Conservation (phyloP, 2,888 invertebrate species). For the Spisula solida region DNA sequence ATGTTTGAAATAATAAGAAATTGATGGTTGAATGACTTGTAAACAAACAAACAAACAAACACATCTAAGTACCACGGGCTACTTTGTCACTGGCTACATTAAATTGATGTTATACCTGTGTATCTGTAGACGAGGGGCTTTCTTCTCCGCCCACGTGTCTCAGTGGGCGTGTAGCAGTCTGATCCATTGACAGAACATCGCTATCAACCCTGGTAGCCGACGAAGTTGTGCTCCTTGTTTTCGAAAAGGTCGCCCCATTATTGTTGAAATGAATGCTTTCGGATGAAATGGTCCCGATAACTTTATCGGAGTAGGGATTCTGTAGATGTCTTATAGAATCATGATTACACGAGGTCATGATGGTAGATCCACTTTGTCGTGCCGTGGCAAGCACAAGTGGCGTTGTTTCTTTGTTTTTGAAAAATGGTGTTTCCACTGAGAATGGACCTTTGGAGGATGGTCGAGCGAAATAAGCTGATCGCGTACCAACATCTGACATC, state of each 20-base stretch:
- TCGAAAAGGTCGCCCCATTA: background rate
- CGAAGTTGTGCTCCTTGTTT: background rate
- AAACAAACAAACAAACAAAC: too few relatives aligned
- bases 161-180: slow-evolving; percentile 24
- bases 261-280: slow-evolving; percentile 1
- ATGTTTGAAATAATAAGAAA: too few relatives aligned
- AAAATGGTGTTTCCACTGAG: slow-evolving; percentile 50
- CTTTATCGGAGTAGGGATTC: slow-evolving; percentile 36
- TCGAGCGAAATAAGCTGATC: background rate
- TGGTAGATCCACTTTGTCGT: slow-evolving; percentile 53
- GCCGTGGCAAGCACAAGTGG: slow-evolving; percentile 65
- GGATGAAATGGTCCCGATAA: background rate
- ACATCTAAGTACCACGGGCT: too few relatives aligned
- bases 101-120: slow-evolving; percentile 44
- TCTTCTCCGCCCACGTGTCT: background rate
- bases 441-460: slow-evolving; percentile 41
- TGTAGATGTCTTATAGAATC: slow-evolving; percentile 57
- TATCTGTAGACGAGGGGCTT: slow-evolving; percentile 23
- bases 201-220: slow-evolving; percentile 20
- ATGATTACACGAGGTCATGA: slow-evolving; percentile 60
- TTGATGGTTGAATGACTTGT: too few relatives aligned
- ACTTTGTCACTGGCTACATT: too few relatives aligned
- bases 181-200: slow-evolving; percentile 13
- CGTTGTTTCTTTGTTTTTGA: slow-evolving; percentile 55
- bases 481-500: background rate